A percentile compares a stretch with the other conserved stretches of the same genome.
phyloP scores from a whole-genome alignment of 1,140 invertebrate species.

The Pachypeltis micranthus region DNA sequence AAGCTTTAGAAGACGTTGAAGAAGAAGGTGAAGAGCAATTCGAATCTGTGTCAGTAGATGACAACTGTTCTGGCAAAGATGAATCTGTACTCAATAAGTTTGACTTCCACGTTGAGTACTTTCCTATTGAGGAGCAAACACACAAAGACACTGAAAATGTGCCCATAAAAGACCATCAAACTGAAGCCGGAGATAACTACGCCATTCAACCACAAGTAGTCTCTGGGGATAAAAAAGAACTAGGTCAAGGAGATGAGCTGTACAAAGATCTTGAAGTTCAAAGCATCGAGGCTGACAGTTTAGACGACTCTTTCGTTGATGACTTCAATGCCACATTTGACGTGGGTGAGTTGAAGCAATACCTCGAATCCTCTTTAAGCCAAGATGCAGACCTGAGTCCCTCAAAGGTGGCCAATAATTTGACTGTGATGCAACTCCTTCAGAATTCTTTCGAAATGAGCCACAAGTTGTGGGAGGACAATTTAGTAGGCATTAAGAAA shows the following conservation, averaged over 20 bases:
- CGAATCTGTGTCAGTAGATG: background rate
- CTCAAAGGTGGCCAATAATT: background rate
- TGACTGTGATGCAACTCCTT: background rate
- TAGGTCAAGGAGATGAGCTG: conserved; percentile 6
- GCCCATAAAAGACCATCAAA: too few species aligned
- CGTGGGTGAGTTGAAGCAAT: background rate
- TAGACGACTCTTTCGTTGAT: background rate
- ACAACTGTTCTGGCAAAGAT: background rate
- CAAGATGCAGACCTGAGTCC: background rate
- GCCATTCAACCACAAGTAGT: background rate
- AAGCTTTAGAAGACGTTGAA: background rate
- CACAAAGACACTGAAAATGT: too few species aligned
- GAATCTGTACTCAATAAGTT: background rate
- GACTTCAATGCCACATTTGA: background rate
- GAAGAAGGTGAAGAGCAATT: background rate
- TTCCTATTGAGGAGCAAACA: too few species aligned
- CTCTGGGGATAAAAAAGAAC: background rate
- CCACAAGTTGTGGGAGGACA: conserved; percentile 22
- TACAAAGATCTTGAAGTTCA: background rate
- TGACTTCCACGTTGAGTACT: too few species aligned
- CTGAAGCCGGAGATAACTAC: background rate
- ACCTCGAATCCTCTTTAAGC: background rate
- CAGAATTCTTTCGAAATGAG: conserved; percentile 5
- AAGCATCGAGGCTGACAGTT: background rate
- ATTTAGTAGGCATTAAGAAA: conserved; percentile 11